These are phyloP conservation scores for Rhogogaster chlorosoma DNA, from an alignment of 2,888 invertebrate species.

Conservation along the genomic window DNA sequence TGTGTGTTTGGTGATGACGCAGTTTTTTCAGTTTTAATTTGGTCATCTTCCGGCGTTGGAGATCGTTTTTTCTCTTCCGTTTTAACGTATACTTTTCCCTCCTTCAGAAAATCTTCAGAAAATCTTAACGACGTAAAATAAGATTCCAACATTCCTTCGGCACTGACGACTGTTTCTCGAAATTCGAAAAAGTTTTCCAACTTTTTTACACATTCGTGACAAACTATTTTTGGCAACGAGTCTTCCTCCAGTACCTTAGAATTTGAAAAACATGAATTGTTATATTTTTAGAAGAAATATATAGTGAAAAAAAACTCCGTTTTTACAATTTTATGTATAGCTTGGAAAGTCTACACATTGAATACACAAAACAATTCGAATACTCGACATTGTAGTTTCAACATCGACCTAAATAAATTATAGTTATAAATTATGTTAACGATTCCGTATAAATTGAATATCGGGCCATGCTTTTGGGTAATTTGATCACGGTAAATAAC, in stretches of 20 bases:
- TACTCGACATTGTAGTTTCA: not conserved
- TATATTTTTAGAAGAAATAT: not conserved
- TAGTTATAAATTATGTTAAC: not conserved
- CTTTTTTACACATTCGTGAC: constrained; percentile 82
- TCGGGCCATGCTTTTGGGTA: not conserved
- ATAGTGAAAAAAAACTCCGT: not conserved
- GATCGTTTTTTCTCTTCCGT: constrained; percentile 70
- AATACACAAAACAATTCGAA: not conserved
- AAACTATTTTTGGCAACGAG: constrained; percentile 85
- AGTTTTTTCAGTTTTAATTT: constrained; percentile 62
- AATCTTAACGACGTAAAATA: constrained; percentile 83
- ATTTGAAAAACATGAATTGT: constrained; percentile 48
- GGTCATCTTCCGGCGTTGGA: constrained; percentile 63
- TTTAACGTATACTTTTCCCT: constrained; percentile 80
- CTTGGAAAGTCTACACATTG: not conserved
- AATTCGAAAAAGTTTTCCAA: constrained; percentile 83
- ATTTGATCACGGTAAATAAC: not conserved
- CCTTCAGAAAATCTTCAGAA: constrained; percentile 82
- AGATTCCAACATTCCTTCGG: constrained; percentile 84
- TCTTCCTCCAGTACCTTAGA: constrained; percentile 84
- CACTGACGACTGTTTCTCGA: constrained; percentile 83
- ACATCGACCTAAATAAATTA: not conserved
- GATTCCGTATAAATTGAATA: not conserved
- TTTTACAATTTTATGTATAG: not conserved
- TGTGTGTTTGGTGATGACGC: constrained; percentile 44